These are phyloP conservation scores for Acanthosepion lycidas DNA, from an alignment of 2,888 invertebrate genomes.

Conservation along the genomic window DNA sequence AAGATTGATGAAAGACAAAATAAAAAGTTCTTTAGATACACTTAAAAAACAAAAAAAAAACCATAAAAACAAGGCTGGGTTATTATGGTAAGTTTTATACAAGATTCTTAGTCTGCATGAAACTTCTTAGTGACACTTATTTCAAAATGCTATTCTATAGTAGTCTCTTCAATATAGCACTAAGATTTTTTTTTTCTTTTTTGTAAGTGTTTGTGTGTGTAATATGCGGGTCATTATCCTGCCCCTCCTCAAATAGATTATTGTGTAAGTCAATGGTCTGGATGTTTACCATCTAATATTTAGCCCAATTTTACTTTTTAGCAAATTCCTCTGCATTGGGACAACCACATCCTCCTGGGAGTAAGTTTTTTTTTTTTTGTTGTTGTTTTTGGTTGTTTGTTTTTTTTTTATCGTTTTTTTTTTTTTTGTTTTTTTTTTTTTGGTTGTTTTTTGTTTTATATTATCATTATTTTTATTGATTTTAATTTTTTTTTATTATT, in stretches of 20 bases:
- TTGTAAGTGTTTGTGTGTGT: not conserved
- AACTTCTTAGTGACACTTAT: not conserved
- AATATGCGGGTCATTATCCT: no score
- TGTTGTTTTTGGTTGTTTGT: not conserved
- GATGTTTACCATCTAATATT: constrained; percentile 47
- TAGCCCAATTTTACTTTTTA: constrained; percentile 48
- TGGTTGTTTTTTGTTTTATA: not conserved
- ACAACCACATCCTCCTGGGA: constrained; percentile 61
- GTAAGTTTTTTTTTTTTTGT: constrained; percentile 54
- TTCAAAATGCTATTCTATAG: not conserved
- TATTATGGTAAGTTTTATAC: no score
- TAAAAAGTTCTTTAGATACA: no score
- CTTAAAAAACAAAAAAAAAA: no score
- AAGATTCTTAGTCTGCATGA: not conserved
- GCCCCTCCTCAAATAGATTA: no score
- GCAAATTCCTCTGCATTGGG: constrained; percentile 52
- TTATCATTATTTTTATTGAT: not conserved
- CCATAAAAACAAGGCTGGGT: no score
- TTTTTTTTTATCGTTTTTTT: constrained; percentile 47
- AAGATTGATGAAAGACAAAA: no score
- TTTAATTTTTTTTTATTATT: not conserved
- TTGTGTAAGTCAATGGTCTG: constrained; percentile 1
- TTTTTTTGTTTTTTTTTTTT: not conserved
- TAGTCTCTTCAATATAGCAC: no score
- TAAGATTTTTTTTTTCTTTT: not conserved